Conservation (phyloP, 2,797 vertebrate species). For the Catharus ustulatus region DNA sequence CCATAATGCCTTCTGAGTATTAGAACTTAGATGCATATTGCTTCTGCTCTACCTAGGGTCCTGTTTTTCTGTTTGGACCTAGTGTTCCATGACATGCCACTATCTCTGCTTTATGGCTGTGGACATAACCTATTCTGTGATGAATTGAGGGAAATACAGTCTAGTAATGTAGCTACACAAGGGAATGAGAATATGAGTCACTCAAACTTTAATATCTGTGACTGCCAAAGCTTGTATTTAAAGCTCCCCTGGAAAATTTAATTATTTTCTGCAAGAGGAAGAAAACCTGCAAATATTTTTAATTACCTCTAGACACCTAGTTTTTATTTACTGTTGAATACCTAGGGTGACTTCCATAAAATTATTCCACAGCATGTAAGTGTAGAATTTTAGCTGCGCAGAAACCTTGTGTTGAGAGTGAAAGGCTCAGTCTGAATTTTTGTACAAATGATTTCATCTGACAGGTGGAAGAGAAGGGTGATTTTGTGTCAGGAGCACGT, state of each 20-base stretch:
- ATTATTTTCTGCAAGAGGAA: background rate
- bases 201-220: constrained; percentile 2
- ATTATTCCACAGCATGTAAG: background rate
- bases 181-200: constrained; percentile 38
- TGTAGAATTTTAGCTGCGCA: background rate
- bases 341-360: background rate
- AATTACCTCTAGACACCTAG: constrained; percentile 5
- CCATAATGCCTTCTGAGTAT: background rate
- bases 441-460: background rate
- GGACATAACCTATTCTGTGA: constrained; percentile 6
- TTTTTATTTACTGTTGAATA: background rate
- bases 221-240: background rate
- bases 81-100: background rate
- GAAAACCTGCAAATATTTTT: background rate
- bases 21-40: background rate
- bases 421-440: background rate
- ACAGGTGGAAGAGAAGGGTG: background rate
- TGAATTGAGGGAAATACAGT: constrained; percentile 24
- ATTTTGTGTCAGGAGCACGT: background rate
- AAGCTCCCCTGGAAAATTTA: background rate
- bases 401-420: background rate
- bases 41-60: background rate
- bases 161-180: constrained; percentile 6
- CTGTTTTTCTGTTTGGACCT: constrained; percentile 13
- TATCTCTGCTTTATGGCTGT: constrained; percentile 8